Conservation (phyloP, 2,888 invertebrate species). For the Zele albiditarsus region DNA sequence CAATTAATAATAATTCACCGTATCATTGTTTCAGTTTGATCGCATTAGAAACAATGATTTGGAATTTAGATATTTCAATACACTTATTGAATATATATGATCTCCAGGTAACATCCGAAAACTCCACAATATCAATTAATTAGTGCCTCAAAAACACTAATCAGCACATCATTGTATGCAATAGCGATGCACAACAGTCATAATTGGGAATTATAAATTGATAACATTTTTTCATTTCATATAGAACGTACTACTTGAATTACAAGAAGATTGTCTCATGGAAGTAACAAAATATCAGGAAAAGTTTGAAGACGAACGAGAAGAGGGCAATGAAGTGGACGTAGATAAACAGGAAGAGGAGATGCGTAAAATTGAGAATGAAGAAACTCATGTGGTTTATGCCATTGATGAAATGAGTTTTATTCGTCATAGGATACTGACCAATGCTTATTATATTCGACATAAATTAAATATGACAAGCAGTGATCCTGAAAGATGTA, state of each 20-base stretch:
- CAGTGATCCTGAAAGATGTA: constrained; percentile 56
- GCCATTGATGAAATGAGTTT: constrained; percentile 64
- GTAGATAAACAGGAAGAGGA: neutral
- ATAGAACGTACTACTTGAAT: constrained; percentile 61
- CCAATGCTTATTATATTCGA: constrained; percentile 60
- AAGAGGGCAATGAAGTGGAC: constrained; percentile 2
- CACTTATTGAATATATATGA: constrained; percentile 59
- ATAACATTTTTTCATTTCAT: constrained; percentile 6
- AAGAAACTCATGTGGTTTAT: constrained; percentile 50
- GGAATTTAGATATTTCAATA: constrained; percentile 66
- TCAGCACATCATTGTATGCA: neutral
- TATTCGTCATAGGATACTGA: constrained; percentile 62
- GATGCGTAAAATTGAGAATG: neutral
- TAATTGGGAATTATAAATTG: neutral
- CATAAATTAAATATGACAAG: constrained; percentile 51
- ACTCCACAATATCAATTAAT: too few species aligned
- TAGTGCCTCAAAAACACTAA: neutral
- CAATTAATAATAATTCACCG: constrained; percentile 59
- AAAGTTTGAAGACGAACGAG: constrained; percentile 46
- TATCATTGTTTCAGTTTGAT: constrained; percentile 66
- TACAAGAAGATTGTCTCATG: constrained; percentile 58
- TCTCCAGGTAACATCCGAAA: constrained; percentile 59
- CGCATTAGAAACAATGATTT: constrained; percentile 61
- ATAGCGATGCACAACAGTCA: too few species aligned
- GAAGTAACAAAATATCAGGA: constrained; percentile 41